Conservation (phyloP, 2,113 vertebrate species). For the Alouatta palliata region DNA sequence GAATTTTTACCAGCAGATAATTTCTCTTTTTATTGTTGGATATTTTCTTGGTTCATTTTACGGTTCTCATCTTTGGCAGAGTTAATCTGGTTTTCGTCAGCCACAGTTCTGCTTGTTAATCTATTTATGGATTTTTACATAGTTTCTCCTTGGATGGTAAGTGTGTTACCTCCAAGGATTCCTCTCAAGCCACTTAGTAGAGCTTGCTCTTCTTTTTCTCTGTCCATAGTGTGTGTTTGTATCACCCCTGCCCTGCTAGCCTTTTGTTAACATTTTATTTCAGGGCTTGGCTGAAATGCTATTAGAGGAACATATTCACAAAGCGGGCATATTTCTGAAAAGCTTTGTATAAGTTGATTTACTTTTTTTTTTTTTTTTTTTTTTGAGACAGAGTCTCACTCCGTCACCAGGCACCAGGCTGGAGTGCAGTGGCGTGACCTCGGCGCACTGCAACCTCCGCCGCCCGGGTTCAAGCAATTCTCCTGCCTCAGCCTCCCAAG, state of each 20-base stretch:
- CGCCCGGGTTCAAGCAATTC: no score
- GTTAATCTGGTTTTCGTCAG: constrained; percentile 72
- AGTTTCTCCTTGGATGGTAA: constrained; percentile 58
- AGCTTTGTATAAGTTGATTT: background rate
- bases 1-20: constrained; percentile 65
- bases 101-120: constrained; percentile 70
- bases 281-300: background rate
- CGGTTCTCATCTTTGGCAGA: constrained; percentile 60
- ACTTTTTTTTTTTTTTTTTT: no score
- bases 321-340: background rate
- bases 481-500: no score
- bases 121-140: constrained; percentile 63
- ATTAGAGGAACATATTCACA: background rate
- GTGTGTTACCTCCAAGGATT: background rate
- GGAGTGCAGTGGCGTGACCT: no score
- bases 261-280: constrained; percentile 7
- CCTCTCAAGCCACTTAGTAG: background rate
- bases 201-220: background rate
- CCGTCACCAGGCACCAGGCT: no score
- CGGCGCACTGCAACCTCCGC: no score
- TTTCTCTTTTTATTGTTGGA: constrained; percentile 55
- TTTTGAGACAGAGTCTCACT: no score
- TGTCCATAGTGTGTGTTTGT: background rate
- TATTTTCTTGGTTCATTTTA: constrained; percentile 68
- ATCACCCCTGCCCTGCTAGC: background rate